Base-by-base conservation (phyloP, 2,113 vertebrate genomes). In the Misgurnus mizolepis region DNA sequence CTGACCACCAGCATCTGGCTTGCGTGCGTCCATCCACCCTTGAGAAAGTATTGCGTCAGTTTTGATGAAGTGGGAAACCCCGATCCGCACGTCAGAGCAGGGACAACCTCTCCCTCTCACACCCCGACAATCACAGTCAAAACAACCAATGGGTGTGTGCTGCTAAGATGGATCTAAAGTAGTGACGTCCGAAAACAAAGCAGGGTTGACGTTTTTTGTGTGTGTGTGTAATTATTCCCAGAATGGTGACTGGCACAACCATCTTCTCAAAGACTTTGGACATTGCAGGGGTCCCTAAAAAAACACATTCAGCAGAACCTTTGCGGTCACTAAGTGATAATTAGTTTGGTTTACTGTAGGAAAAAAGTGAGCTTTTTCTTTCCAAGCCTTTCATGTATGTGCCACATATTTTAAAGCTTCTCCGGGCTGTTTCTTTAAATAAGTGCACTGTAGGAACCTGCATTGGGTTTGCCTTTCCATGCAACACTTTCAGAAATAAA, bases 21-120 rank as follows among this genome's bases (percentile, higher is more conserved):
- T 62, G 55, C 39, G 6, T 34, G 18, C 18, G n/a, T 47, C 8
- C 8, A 3, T 53, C 65, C 66, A 76, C 41, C 41, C 17, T 53
- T 41, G 34, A 27, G 6, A 45, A 62, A 62, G 69, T 14, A 53
- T 75, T 85, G 69, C 74, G 41, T 85, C 84, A 85, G 53, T 45
- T 40, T 7, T 7, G 58, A 78, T 14, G 47, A 49, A 45, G 58
- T 22, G 74, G 78, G 73, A 78, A 83, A 74, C 69, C 78, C 81
- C 60, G 17, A 39, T 47, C n/a, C 43, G 39, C 73, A 60, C 74
- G 69, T 83, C 78, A 80, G 56, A 62, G 34, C 61, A 39, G 61
- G 81, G 60, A 79, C 66, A 47, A 66, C 61, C 68, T 74, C 61
- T 73, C 34, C 58, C 15, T n/a, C n/a, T 47, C 78, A 82, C 80